These are phyloP conservation scores for Wasmannia auropunctata DNA, from an alignment of 1,140 invertebrate species.

Conservation along the genomic window DNA sequence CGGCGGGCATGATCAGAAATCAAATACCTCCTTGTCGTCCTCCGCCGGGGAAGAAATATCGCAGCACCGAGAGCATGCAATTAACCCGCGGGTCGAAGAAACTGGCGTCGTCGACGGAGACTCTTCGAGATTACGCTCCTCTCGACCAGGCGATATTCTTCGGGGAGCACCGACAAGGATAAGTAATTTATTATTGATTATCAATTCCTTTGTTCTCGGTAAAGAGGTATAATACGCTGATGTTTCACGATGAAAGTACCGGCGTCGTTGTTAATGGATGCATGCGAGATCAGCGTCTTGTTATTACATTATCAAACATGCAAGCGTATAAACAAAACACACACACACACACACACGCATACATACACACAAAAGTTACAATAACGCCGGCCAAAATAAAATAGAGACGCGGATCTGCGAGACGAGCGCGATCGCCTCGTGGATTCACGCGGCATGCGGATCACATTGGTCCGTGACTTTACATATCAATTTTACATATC, in stretches of 20 bases:
- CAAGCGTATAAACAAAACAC: slow-evolving; percentile 6
- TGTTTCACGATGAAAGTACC: not conserved
- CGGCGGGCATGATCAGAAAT: not conserved
- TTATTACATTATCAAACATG: slow-evolving; percentile 43
- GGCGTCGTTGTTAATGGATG: slow-evolving; percentile 21
- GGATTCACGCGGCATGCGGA: slow-evolving; percentile 78
- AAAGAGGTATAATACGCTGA: not conserved
- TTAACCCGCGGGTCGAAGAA: not conserved
- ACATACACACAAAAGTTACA: slow-evolving; percentile 61
- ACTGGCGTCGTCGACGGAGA: not conserved
- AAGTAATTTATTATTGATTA: slow-evolving; percentile 33
- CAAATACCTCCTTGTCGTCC: slow-evolving; percentile 6
- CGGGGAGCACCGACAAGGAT: not conserved
- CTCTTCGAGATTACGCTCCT: not conserved
- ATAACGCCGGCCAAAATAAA: slow-evolving; percentile 78
- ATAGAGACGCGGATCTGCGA: slow-evolving; percentile 63
- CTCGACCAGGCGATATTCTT: slow-evolving; percentile 27
- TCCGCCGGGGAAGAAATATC: not conserved
- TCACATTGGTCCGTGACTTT: slow-evolving; percentile 85
- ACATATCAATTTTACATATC: slow-evolving; percentile 73
- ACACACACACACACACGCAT: slow-evolving; percentile 9
- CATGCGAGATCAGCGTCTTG: slow-evolving; percentile 35
- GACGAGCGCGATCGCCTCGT: slow-evolving; percentile 52
- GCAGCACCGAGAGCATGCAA: not conserved
- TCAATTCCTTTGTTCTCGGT: not conserved